phyloP scores from a whole-genome alignment of 2,797 vertebrate genomes.

The Coregonus sp. region DNA sequence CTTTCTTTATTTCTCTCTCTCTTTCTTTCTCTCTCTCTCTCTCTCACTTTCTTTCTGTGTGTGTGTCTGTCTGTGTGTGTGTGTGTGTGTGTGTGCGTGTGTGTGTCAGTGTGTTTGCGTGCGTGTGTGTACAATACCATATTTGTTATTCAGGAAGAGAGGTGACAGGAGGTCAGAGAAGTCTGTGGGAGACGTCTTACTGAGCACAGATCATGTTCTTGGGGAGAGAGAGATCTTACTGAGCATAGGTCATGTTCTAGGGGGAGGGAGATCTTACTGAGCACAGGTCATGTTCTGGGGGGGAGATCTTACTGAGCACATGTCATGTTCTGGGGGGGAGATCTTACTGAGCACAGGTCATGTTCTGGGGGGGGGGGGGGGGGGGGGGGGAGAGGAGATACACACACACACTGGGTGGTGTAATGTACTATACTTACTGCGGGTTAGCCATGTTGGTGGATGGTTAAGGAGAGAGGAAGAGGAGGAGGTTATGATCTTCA shows the following conservation, averaged over 20 bases:
- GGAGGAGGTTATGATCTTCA: constrained; percentile 27
- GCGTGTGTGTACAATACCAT: background rate
- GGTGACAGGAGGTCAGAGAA: background rate
- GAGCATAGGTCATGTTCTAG: no score
- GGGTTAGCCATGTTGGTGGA: constrained; percentile 65
- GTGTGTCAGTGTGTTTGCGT: background rate
- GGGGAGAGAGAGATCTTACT: no score
- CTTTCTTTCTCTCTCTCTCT: no score
- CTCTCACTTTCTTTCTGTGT: no score
- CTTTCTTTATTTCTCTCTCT: no score
- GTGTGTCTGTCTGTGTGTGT: background rate
- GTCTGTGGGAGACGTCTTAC: background rate
- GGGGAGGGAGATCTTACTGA: no score
- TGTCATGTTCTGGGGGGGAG: constrained; percentile 44
- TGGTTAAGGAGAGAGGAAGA: constrained; percentile 38
- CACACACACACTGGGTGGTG: constrained; percentile 10
- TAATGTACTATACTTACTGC: constrained; percentile 62
- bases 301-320: background rate
- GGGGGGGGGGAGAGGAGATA: background rate
- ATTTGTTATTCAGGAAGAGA: background rate
- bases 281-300: no score
- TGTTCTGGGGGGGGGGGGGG: constrained; percentile 24
- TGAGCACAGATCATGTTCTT: no score
- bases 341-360: constrained; percentile 52
- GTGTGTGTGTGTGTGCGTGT: background rate